These are phyloP conservation scores for Bovichtus variegatus DNA, from an alignment of 2,797 vertebrate genomes.

Conservation along the genomic window DNA sequence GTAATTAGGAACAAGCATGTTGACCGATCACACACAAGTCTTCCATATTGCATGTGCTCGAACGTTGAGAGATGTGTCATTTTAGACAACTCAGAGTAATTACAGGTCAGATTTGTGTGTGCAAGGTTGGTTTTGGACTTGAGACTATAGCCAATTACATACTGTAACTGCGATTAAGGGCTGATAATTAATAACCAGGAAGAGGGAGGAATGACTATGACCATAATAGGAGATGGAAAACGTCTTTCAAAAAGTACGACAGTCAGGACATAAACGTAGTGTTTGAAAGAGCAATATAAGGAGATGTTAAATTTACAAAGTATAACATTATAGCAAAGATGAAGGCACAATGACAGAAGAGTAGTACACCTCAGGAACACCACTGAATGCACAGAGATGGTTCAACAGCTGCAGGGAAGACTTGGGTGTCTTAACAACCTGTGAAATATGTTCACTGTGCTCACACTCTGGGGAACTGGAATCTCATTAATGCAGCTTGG, in stretches of 20 bases:
- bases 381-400: background rate
- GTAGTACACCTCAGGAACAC: background rate
- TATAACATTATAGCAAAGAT: background rate
- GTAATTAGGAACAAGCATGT: slow-evolving; percentile 19
- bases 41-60: background rate
- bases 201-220: too few relatives aligned
- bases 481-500: background rate
- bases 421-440: background rate
- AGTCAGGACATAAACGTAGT: too few relatives aligned
- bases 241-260: too few relatives aligned
- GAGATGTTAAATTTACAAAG: background rate
- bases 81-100: background rate
- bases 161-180: background rate
- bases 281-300: background rate
- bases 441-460: background rate
- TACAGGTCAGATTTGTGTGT: background rate
- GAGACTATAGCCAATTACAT: too few relatives aligned
- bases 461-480: background rate
- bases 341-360: background rate
- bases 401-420: slow-evolving; percentile 7
- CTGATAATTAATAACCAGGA: background rate
- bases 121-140: background rate
- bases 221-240: too few relatives aligned
- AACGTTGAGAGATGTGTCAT: background rate
- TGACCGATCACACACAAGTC: background rate